Percentiles rank a stretch among this genome's conserved stretches.
These are phyloP conservation scores for Serinus canaria DNA, from an alignment of 2,113 vertebrate species.

Conservation along the genomic window DNA sequence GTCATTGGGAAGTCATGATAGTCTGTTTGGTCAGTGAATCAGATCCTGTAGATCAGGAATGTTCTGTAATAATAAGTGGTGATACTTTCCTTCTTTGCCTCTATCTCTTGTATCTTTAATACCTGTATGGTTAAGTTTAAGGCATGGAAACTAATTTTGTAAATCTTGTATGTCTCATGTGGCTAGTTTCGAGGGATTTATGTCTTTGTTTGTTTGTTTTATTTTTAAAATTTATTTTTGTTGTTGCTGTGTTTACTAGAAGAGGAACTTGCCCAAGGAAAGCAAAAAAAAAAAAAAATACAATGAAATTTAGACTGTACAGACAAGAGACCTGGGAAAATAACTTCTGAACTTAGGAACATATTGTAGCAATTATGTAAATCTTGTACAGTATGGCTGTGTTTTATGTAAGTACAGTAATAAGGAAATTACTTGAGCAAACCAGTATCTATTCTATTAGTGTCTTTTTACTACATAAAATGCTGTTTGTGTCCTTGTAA, in stretches of 20 bases:
- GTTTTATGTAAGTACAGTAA: background rate
- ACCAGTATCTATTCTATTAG: background rate
- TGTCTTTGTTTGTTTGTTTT: background rate
- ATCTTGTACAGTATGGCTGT: background rate
- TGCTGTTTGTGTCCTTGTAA: background rate
- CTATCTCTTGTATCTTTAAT: background rate
- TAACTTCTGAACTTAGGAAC: background rate
- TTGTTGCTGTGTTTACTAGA: background rate
- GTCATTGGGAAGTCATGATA: background rate
- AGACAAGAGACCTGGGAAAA: background rate
- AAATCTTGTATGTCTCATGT: background rate
- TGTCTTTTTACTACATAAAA: background rate
- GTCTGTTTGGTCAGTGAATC: background rate
- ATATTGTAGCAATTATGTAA: background rate
- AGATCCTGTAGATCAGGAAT: background rate
- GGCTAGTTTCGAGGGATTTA: background rate
- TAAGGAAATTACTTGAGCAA: background rate
- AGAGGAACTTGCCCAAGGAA: background rate
- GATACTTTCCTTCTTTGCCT: background rate
- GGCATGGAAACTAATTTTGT: background rate
- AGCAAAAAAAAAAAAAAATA: background rate
- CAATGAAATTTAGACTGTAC: background rate
- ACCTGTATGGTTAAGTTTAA: background rate
- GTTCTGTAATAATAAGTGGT: background rate
- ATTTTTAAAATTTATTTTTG: background rate